phyloP scores from a whole-genome alignment of 2,888 invertebrate species.

The Linyphia triangularis region DNA sequence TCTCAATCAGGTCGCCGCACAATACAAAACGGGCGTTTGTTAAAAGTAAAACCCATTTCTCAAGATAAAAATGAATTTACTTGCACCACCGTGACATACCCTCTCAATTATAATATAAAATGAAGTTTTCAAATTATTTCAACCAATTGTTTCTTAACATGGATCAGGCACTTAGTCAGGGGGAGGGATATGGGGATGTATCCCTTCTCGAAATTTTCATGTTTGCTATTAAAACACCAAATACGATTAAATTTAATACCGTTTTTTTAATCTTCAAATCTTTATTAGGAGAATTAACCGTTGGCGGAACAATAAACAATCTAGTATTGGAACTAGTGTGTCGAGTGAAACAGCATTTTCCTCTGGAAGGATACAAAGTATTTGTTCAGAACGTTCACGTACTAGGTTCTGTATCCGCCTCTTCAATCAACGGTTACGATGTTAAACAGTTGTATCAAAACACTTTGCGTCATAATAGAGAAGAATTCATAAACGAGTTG shows the following conservation, averaged over 20 bases:
- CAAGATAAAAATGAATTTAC: no score
- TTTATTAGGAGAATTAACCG: constrained; percentile 18
- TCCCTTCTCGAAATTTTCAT: no score
- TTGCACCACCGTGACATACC: no score
- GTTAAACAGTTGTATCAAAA: background rate
- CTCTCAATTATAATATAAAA: no score
- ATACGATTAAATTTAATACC: background rate
- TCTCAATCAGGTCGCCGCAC: no score
- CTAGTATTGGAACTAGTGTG: constrained; percentile 48
- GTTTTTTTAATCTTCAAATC: background rate
- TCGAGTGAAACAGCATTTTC: background rate
- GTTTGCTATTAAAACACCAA: no score
- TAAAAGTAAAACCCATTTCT: no score
- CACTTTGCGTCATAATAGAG: constrained; percentile 18
- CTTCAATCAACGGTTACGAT: constrained; percentile 36
- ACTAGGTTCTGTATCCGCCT: background rate
- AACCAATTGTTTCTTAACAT: background rate
- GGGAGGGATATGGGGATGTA: no score
- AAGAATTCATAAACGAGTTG: constrained; percentile 18
- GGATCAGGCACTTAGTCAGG: background rate
- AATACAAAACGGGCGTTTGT: no score
- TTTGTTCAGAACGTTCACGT: constrained; percentile 20
- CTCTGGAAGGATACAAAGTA: constrained; percentile 38
- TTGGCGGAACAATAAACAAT: constrained; percentile 54
- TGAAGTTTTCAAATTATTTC: background rate